These are phyloP conservation scores for Opisthocomus hoazin DNA, from an alignment of 2,113 vertebrate genomes.

Conservation along the genomic window DNA sequence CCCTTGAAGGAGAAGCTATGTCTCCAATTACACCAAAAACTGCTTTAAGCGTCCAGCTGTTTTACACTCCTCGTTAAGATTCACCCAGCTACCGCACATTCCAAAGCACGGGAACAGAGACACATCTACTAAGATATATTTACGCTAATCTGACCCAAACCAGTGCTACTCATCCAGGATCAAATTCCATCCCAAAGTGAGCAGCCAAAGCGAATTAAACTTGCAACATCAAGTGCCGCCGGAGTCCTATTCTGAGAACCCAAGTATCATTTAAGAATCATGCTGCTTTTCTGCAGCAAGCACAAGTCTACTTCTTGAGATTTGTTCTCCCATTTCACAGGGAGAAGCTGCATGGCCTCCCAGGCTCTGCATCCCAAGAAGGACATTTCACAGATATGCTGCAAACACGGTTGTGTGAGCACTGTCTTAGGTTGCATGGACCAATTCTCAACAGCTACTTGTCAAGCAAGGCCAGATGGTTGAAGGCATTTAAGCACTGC, in stretches of 20 bases:
- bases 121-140: neutral
- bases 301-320: neutral
- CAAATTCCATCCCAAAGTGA: neutral
- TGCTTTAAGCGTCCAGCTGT: neutral
- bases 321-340: neutral
- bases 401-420: neutral
- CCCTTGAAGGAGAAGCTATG: neutral
- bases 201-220: neutral
- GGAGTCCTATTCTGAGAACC: neutral
- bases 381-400: neutral
- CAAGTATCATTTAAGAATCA: neutral
- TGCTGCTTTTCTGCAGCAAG: neutral
- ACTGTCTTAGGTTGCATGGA: neutral
- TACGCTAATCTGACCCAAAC: neutral
- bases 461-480: neutral
- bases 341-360: neutral
- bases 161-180: neutral
- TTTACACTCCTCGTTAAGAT: slow-evolving; percentile 2
- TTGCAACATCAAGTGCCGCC: neutral
- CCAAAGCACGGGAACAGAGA: neutral
- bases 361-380: neutral
- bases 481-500: neutral
- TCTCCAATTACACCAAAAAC: neutral
- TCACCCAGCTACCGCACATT: slow-evolving; percentile 8
- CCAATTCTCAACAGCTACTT: neutral